Conservation (phyloP, 2,888 invertebrate species). For the Frankliniella fusca region DNA sequence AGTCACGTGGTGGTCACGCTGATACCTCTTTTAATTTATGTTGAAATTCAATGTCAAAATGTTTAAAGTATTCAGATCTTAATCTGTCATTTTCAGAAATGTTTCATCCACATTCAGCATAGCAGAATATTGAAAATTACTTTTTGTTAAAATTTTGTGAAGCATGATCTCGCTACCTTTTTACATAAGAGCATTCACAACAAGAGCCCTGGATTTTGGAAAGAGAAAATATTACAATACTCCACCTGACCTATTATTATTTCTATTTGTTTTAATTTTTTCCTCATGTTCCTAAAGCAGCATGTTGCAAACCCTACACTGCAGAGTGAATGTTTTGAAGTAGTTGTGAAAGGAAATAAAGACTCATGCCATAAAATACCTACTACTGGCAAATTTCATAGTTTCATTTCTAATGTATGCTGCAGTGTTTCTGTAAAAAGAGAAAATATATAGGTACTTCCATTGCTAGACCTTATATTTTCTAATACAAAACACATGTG, state of each 20-base stretch:
- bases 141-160: not conserved
- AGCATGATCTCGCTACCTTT: not conserved
- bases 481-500: not conserved
- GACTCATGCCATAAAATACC: not conserved
- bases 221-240: not conserved
- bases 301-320: not conserved
- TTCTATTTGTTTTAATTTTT: not conserved
- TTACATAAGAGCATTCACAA: not conserved
- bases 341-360: not conserved
- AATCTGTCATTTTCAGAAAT: not conserved
- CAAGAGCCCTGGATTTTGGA: not conserved
- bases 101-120: not conserved
- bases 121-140: not conserved
- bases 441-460: not conserved
- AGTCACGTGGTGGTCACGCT: not conserved
- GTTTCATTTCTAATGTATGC: not conserved
- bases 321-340: not conserved
- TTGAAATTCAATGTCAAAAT: too few species aligned
- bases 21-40: too few species aligned
- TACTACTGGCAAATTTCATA: not conserved
- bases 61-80: not conserved
- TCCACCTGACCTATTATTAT: not conserved
- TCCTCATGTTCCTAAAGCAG: constrained; percentile 16
- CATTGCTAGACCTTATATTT: not conserved
- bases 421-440: not conserved